Conservation (phyloP, 2,888 invertebrate species). For the Patella ulyssiponensis region DNA sequence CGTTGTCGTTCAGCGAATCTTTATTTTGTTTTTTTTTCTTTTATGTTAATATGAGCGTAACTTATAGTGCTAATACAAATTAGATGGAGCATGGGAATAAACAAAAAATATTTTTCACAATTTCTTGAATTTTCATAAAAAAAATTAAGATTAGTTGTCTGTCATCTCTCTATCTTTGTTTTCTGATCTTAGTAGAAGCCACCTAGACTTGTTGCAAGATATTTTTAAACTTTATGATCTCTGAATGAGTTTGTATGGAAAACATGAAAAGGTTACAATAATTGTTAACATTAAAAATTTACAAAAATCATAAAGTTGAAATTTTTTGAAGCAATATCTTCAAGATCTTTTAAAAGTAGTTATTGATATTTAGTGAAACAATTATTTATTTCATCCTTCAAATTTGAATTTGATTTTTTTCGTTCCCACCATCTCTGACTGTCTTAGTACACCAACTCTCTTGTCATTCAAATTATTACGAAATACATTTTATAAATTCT, state of each 20-base stretch:
- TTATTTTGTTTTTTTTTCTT: neutral
- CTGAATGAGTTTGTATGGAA: neutral
- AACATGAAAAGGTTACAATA: neutral
- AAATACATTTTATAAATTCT: no score
- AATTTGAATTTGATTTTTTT: no score
- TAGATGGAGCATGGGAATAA: neutral
- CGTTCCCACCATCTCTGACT: no score
- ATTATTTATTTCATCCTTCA: no score
- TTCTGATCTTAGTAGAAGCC: neutral
- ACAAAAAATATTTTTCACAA: neutral
- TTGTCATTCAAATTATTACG: no score
- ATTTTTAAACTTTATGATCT: neutral
- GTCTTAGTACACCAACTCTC: no score
- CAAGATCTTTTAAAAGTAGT: no score
- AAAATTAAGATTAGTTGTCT: neutral
- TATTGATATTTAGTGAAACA: no score
- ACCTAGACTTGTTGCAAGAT: neutral
- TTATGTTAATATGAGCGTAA: neutral
- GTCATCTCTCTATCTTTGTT: neutral
- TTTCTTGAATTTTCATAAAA: neutral
- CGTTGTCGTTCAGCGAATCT: neutral
- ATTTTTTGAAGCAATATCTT: no score
- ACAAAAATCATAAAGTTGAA: neutral
- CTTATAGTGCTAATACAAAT: neutral
- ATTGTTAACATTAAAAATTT: neutral